These are phyloP conservation scores for Epinephelus malabaricus DNA, from an alignment of 2,797 vertebrate genomes.

Conservation along the genomic window DNA sequence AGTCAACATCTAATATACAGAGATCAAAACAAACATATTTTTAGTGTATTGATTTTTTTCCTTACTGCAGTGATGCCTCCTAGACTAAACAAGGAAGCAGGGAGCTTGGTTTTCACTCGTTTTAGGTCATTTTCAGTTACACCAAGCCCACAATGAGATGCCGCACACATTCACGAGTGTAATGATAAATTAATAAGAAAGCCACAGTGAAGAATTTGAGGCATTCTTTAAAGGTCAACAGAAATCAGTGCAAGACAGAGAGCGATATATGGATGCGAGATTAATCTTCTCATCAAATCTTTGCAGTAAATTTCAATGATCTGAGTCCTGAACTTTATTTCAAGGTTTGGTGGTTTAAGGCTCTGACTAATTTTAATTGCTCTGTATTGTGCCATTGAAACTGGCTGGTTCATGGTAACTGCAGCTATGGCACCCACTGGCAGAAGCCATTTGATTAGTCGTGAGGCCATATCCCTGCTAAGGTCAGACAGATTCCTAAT, in stretches of 20 bases:
- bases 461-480: slow-evolving; percentile 41
- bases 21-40: slow-evolving; percentile 79
- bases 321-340: slow-evolving; percentile 3
- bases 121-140: slow-evolving; percentile 30
- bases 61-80: slow-evolving; percentile 53
- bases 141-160: slow-evolving; percentile 16
- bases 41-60: slow-evolving; percentile 77
- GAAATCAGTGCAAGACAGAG: slow-evolving; percentile 5
- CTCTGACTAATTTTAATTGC: slow-evolving; percentile 21
- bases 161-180: neutral
- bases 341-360: neutral
- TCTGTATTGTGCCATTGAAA: slow-evolving; percentile 10
- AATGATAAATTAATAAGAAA: slow-evolving; percentile 29
- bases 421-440: slow-evolving; percentile 48
- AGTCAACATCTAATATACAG: slow-evolving; percentile 75
- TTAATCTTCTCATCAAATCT: slow-evolving; percentile 10
- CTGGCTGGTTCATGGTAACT: slow-evolving; percentile 24
- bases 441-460: slow-evolving; percentile 65
- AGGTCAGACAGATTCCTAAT: slow-evolving; percentile 70
- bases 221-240: slow-evolving; percentile 29
- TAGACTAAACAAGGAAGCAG: slow-evolving; percentile 48
- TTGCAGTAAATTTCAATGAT: neutral
- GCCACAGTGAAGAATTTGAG: slow-evolving; percentile 10
- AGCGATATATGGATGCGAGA: neutral
- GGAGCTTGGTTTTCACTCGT: slow-evolving; percentile 14